Percentiles rank a stretch among this genome's conserved stretches.
Conservation (phyloP, 2,113 vertebrate species). For the Sturnus vulgaris region DNA sequence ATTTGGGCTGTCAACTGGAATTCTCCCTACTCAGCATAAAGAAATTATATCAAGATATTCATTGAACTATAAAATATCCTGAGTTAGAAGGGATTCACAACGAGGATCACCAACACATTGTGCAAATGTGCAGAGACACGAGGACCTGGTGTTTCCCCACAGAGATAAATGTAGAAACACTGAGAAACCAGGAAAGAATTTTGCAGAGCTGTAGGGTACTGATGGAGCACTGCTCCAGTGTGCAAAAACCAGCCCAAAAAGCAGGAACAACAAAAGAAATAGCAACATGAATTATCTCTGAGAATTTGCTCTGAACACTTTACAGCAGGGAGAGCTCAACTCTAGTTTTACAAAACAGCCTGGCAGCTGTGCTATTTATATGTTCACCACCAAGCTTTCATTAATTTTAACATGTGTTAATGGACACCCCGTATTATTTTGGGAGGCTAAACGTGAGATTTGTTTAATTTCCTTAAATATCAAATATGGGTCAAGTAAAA, state of each 20-base stretch:
- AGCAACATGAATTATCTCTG: not conserved
- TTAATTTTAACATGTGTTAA: slow-evolving; percentile 41
- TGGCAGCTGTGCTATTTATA: slow-evolving; percentile 28
- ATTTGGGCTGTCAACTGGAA: not conserved
- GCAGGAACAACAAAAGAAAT: not conserved
- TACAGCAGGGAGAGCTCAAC: not conserved
- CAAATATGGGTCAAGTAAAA: slow-evolving; percentile 42
- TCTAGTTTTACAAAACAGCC: not conserved
- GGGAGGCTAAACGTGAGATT: slow-evolving; percentile 9
- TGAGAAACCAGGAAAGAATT: not conserved
- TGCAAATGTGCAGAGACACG: not conserved
- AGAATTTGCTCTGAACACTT: not conserved
- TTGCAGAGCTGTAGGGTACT: not conserved
- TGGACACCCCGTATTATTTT: not conserved
- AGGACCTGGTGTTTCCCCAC: not conserved
- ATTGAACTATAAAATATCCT: not conserved
- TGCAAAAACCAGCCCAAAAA: not conserved
- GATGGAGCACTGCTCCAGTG: not conserved
- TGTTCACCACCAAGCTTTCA: not conserved
- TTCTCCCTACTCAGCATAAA: rapidly evolving
- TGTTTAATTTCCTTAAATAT: slow-evolving; percentile 63
- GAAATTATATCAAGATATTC: not conserved
- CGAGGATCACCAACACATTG: not conserved
- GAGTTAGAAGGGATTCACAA: not conserved
- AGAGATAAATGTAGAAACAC: not conserved